A percentile compares a stretch with the other conserved stretches of the same genome.
Conservation (phyloP, 2,797 vertebrate genomes). For the Catharus ustulatus region DNA sequence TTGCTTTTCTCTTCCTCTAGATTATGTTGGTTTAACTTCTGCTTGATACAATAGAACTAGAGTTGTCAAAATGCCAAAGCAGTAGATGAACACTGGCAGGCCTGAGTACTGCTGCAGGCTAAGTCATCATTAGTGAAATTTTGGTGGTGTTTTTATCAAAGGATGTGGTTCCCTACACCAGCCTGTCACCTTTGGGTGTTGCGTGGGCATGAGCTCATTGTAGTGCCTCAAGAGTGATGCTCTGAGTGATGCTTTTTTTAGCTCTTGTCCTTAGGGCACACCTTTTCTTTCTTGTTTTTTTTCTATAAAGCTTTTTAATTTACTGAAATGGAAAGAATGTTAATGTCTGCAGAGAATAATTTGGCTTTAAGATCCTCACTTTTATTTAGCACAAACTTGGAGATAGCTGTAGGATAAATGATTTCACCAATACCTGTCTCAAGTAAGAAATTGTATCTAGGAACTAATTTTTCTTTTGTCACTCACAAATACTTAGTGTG, state of each 20-base stretch:
- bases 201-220: rapidly evolving
- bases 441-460: background rate
- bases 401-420: background rate
- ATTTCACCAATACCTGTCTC: background rate
- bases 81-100: background rate
- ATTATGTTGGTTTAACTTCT: background rate
- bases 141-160: background rate
- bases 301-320: background rate
- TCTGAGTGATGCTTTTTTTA: background rate
- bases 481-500: background rate
- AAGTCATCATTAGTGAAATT: background rate
- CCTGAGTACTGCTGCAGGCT: background rate
- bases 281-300: background rate
- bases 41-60: background rate
- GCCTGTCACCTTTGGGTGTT: background rate
- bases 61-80: background rate
- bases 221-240: background rate
- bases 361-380: background rate
- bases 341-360: background rate
- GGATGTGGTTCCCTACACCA: background rate
- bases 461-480: background rate
- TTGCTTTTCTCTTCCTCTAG: background rate
- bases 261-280: background rate
- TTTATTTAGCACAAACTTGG: background rate
- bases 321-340: background rate